phyloP scores from a whole-genome alignment of 2,888 invertebrate genomes.

The Sericinus montela region DNA sequence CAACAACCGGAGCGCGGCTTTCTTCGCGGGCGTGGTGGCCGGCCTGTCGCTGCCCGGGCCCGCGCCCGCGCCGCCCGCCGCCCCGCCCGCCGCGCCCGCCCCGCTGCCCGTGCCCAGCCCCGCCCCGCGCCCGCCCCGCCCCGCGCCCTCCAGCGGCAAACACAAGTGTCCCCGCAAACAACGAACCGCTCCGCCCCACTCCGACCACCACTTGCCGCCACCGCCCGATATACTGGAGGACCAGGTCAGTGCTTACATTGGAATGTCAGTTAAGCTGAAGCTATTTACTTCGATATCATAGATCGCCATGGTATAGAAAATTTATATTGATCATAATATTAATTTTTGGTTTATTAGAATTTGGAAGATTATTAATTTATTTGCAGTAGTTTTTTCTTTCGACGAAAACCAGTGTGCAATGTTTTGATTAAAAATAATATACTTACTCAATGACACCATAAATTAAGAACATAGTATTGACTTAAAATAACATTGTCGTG shows the following conservation, averaged over 20 bases:
- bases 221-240: slow-evolving; percentile 69
- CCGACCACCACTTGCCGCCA: slow-evolving; percentile 73
- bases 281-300: neutral
- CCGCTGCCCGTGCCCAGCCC: slow-evolving; percentile 42
- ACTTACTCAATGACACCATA: no score
- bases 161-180: slow-evolving; percentile 72
- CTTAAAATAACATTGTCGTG: no score
- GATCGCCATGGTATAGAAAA: no score
- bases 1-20: slow-evolving; percentile 36
- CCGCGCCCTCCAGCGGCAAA: slow-evolving; percentile 39
- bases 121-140: slow-evolving; percentile 26
- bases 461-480: no score
- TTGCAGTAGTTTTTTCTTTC: no score
- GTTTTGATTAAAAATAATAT: no score
- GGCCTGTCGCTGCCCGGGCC: slow-evolving; percentile 22
- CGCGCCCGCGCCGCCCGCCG: slow-evolving; percentile 52
- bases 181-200: slow-evolving; percentile 51
- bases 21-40: slow-evolving; percentile 20
- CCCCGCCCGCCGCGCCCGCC: slow-evolving; percentile 55
- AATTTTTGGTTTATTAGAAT: no score
- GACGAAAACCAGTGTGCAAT: no score
- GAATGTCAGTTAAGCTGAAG: neutral
- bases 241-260: slow-evolving; percentile 39
- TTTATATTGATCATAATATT: no score
- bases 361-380: neutral